These are phyloP conservation scores for Chaetodon trifascialis DNA, from an alignment of 2,113 vertebrate species.

Conservation along the genomic window DNA sequence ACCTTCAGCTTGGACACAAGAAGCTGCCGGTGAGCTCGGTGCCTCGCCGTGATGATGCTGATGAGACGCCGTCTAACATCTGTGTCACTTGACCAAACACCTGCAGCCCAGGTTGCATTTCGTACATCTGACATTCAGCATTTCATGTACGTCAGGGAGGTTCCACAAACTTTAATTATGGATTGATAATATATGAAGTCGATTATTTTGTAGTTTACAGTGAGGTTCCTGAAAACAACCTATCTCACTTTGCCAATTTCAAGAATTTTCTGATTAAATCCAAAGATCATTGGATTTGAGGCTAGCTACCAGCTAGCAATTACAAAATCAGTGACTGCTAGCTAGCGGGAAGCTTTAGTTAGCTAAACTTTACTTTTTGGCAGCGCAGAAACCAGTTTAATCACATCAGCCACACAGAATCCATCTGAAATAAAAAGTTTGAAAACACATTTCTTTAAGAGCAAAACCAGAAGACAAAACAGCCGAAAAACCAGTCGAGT, in stretches of 20 bases:
- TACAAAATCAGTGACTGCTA: not conserved
- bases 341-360: not conserved
- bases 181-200: not conserved
- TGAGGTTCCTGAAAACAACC: not conserved
- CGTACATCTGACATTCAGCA: not conserved
- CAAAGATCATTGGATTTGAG: no score
- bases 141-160: no score
- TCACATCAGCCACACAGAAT: constrained; percentile 15
- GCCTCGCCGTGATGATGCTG: no score
- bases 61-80: no score
- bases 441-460: constrained; percentile 48
- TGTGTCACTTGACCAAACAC: not conserved
- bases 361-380: constrained; percentile 5
- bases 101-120: not conserved
- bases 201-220: not conserved
- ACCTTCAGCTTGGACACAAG: not conserved
- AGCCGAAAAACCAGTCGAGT: constrained; percentile 8
- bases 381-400: constrained; percentile 45
- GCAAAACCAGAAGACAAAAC: constrained; percentile 41
- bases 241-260: not conserved
- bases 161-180: not conserved
- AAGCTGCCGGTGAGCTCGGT: no score
- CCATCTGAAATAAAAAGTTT: constrained; percentile 33
- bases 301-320: constrained; percentile 3
- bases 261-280: no score